A percentile compares a stretch with the other conserved stretches of the same genome.
These are phyloP conservation scores for Frankliniella fusca DNA, from an alignment of 2,888 invertebrate species.

Conservation along the genomic window DNA sequence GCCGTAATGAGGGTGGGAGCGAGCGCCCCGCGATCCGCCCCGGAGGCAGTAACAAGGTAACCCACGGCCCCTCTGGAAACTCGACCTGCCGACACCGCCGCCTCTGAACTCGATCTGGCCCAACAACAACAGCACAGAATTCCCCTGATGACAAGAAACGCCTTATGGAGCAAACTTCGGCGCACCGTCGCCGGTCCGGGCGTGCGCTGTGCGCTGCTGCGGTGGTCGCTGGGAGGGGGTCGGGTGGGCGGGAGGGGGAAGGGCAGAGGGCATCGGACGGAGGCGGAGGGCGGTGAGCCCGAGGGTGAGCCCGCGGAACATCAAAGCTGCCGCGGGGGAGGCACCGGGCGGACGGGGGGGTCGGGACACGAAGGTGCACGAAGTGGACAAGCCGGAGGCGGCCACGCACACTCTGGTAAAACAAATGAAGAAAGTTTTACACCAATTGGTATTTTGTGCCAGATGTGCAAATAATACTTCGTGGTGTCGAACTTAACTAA, in stretches of 20 bases:
- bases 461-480: too few species aligned
- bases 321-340: not conserved
- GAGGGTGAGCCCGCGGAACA: not conserved
- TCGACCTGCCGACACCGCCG: not conserved
- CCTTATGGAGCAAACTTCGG: not conserved
- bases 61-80: not conserved
- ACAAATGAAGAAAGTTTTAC: too few species aligned
- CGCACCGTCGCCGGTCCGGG: not conserved
- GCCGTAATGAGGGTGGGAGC: too few species aligned
- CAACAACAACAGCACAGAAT: not conserved
- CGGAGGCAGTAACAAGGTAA: too few species aligned
- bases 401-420: not conserved
- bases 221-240: not conserved
- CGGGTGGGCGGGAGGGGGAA: not conserved
- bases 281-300: not conserved
- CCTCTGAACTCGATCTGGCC: not conserved
- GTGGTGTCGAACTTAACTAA: too few species aligned
- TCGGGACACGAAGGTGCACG: not conserved
- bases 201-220: not conserved
- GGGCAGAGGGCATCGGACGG: not conserved
- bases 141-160: constrained; percentile 18
- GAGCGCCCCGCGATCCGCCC: not conserved
- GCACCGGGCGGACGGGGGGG: not conserved
- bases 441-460: too few species aligned
- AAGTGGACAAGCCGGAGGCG: not conserved